phyloP scores from a whole-genome alignment of 2,888 invertebrate genomes.

The Onthophagus sagittarius region DNA sequence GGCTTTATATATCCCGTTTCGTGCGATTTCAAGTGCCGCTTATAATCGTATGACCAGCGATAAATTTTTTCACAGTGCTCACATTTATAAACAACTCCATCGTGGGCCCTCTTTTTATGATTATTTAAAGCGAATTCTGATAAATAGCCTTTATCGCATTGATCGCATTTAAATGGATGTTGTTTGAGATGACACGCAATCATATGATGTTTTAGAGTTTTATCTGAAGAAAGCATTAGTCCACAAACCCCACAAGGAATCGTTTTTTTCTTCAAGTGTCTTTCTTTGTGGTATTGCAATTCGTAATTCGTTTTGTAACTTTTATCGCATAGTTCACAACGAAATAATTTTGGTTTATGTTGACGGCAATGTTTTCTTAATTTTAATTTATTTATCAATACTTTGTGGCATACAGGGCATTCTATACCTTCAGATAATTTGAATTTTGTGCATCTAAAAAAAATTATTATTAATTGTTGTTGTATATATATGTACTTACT shows the following conservation, averaged over 20 bases:
- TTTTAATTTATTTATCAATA: slow-evolving; percentile 44
- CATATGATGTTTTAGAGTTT: slow-evolving; percentile 53
- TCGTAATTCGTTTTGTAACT: slow-evolving; percentile 29
- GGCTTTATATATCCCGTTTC: slow-evolving; percentile 13
- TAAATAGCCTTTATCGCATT: slow-evolving; percentile 40
- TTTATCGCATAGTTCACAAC: slow-evolving; percentile 25
- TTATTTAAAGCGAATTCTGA: slow-evolving; percentile 24
- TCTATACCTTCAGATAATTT: too few relatives aligned
- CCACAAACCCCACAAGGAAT: slow-evolving; percentile 31
- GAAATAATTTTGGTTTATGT: slow-evolving; percentile 21
- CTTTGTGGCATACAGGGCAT: slow-evolving; percentile 40
- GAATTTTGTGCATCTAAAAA: too few relatives aligned
- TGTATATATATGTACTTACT: too few relatives aligned
- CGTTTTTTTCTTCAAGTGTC: slow-evolving; percentile 20
- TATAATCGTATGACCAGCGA: slow-evolving; percentile 24
- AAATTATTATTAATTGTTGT: too few relatives aligned
- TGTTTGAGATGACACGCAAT: slow-evolving; percentile 29
- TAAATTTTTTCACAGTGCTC: slow-evolving; percentile 29
- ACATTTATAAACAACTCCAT: slow-evolving; percentile 23
- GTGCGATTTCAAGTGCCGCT: slow-evolving; percentile 22
- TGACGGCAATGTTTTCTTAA: slow-evolving; percentile 19
- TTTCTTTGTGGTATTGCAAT: slow-evolving; percentile 43
- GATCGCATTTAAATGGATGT: slow-evolving; percentile 32
- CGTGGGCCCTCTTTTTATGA: not conserved
- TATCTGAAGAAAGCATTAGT: slow-evolving; percentile 46